Percentiles rank a stretch among this genome's conserved stretches.
phyloP scores from a whole-genome alignment of 1,140 invertebrate genomes.

The Trinorchestia longiramus region DNA sequence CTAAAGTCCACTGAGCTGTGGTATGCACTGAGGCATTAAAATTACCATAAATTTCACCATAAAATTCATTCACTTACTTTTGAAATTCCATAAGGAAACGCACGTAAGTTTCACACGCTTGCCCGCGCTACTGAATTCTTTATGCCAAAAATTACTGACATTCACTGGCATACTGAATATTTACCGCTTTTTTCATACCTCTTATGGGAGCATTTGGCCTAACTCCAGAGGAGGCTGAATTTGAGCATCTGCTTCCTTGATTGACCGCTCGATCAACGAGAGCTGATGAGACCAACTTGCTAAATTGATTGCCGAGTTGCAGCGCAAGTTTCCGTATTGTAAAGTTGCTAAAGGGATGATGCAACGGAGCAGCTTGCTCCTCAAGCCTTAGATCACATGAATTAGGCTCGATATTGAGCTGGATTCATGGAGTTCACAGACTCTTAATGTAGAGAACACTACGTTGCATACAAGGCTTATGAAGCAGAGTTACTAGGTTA shows the following conservation, averaged over 20 bases:
- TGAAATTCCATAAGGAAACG: neutral
- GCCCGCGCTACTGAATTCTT: neutral
- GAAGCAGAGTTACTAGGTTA: neutral
- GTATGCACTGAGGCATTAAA: no score
- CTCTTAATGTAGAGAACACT: neutral
- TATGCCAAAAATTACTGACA: neutral
- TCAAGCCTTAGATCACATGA: neutral
- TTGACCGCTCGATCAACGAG: slow-evolving; percentile 44
- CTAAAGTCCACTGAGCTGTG: no score
- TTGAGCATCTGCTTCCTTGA: neutral
- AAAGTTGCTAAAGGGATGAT: slow-evolving; percentile 24
- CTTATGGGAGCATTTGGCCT: neutral
- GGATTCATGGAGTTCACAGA: neutral
- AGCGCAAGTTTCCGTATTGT: slow-evolving; percentile 28
- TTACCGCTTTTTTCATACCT: neutral
- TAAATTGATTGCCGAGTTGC: slow-evolving; percentile 25
- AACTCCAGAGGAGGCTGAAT: neutral
- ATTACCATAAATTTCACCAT: no score
- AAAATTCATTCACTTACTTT: neutral
- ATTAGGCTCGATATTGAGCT: neutral
- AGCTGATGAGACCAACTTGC: slow-evolving; percentile 10
- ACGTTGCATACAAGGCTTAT: neutral
- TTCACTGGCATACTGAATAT: neutral
- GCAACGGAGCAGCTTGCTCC: neutral
- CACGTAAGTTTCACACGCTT: neutral